Evolutionary conservation across 53 echinoderm and acorn worm species (phyloP).

Genomic region (Crossaster papposus): DNA sequence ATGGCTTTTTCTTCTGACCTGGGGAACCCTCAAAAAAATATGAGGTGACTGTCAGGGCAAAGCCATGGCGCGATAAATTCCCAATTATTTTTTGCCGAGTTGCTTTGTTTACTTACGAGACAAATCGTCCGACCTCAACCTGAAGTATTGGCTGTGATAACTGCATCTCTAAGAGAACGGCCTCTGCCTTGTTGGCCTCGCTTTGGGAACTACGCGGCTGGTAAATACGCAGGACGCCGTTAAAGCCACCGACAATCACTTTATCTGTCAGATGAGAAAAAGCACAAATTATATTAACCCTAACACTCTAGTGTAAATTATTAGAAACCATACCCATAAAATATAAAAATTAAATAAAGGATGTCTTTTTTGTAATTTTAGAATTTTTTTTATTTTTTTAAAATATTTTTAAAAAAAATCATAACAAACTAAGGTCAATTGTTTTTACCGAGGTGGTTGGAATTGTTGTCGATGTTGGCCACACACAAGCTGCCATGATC

Average conservation of each 20-base stretch:
- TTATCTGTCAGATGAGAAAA: constrained; percentile 72
- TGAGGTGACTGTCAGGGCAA: not conserved
- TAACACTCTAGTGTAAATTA: too few relatives aligned
- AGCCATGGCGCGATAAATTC: not conserved
- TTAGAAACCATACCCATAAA: too few relatives aligned
- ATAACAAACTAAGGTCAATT: too few relatives aligned
- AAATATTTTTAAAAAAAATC: too few relatives aligned
- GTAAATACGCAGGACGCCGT: constrained; percentile 90
- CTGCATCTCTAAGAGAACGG: constrained; percentile 88
- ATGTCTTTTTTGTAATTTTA: not conserved
- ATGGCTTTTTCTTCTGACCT: too few relatives aligned
- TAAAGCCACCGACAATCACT: constrained; percentile 92
- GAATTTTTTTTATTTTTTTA: too few relatives aligned
- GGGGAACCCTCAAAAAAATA: not conserved
- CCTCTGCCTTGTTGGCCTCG: constrained; percentile 79
- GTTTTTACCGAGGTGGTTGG: constrained; percentile 61
- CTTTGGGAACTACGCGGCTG: constrained; percentile 76
- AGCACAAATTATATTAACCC: not conserved
- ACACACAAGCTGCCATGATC: constrained; percentile 91
- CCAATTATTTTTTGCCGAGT: not conserved
- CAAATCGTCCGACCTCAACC: constrained; percentile 84
- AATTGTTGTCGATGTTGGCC: constrained; percentile 86
- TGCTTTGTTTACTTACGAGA: constrained; percentile 79
- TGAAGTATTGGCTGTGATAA: constrained; percentile 83
- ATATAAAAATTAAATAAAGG: too few relatives aligned